Conservation (phyloP, 2,113 vertebrate genomes). For the Symphodus melops region DNA sequence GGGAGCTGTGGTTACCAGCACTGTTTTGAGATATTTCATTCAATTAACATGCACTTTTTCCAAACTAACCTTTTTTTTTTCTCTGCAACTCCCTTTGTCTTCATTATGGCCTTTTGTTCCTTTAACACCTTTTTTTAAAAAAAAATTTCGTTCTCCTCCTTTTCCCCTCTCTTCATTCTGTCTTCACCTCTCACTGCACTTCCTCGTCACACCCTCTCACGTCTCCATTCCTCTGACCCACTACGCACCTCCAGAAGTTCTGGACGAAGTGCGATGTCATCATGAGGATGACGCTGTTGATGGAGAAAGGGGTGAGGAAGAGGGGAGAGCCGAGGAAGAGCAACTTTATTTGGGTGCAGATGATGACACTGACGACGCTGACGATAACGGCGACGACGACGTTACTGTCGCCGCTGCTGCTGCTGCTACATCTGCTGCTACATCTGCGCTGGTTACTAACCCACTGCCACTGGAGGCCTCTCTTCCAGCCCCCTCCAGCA, state of each 20-base stretch:
- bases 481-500: conserved; percentile 52
- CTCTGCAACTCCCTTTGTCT: not conserved
- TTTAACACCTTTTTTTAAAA: conserved; percentile 25
- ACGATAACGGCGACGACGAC: conserved; percentile 4
- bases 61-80: conserved; percentile 38
- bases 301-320: conserved; percentile 59
- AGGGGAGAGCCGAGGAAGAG: conserved; percentile 53
- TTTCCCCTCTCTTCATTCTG: not conserved
- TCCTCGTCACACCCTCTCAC: not conserved
- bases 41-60: not conserved
- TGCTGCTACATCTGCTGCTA: conserved; percentile 37
- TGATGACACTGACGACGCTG: conserved; percentile 15
- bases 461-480: conserved; percentile 45
- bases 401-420: conserved; percentile 15
- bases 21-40: too few relatives aligned
- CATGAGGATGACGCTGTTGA: conserved; percentile 47
- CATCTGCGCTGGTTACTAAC: conserved; percentile 69
- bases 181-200: not conserved
- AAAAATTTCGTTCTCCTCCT: not conserved
- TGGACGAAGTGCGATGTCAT: conserved; percentile 54
- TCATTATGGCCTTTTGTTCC: not conserved
- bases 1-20: too few relatives aligned
- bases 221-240: conserved; percentile 6
- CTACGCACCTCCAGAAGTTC: conserved; percentile 61
- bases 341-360: conserved; percentile 20